A percentile compares a stretch with the other conserved stretches of the same genome.
phyloP scores from a whole-genome alignment of 2,797 vertebrate genomes.

The Salmo trutta region DNA sequence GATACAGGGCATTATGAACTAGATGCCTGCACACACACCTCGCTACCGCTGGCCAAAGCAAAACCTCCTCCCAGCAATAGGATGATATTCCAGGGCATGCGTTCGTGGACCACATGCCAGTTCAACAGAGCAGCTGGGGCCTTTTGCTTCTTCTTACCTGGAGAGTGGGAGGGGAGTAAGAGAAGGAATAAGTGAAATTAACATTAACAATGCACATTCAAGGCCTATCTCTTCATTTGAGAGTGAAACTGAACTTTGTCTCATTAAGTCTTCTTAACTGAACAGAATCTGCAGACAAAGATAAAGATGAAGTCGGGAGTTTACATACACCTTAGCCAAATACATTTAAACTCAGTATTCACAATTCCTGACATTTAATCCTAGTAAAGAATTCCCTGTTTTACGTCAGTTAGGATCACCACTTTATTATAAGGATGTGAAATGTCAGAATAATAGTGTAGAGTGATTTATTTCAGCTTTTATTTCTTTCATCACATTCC shows the following conservation, averaged over 20 bases:
- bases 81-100: constrained; percentile 93
- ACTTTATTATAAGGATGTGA: too few species aligned
- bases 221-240: neutral
- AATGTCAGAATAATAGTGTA: too few species aligned
- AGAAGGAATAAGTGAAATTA: neutral
- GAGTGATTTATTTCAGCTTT: too few species aligned
- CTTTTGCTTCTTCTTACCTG: constrained; percentile 49
- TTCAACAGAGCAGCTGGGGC: constrained; percentile 61
- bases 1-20: neutral
- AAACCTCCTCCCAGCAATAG: constrained; percentile 92
- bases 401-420: too few species aligned
- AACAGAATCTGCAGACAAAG: too few species aligned
- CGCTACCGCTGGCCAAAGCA: constrained; percentile 89
- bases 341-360: too few species aligned
- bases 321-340: too few species aligned
- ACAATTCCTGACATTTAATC: too few species aligned
- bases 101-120: constrained; percentile 83
- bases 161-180: constrained; percentile 10
- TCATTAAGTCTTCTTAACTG: neutral
- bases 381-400: too few species aligned
- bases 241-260: neutral
- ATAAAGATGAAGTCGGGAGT: too few species aligned
- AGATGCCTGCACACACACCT: constrained; percentile 62
- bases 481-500: too few species aligned
- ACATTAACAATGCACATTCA: neutral